These are phyloP conservation scores for Heterotilapia buettikoferi DNA, from an alignment of 2,113 vertebrate genomes.

Conservation along the genomic window DNA sequence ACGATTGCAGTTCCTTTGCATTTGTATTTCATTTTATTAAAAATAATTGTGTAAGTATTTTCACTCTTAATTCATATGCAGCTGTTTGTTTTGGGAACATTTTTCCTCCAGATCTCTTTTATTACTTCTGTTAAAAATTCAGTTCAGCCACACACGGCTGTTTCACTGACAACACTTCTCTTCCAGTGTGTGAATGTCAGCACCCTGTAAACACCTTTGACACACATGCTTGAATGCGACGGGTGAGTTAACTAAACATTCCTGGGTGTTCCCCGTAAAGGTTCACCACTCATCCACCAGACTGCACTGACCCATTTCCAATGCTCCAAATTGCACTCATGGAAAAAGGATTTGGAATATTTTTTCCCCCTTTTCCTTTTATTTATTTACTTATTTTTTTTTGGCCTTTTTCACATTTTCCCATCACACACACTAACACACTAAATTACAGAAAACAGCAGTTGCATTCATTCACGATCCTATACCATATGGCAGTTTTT, in stretches of 20 bases:
- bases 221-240: conserved; percentile 69
- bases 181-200: conserved; percentile 63
- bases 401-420: not conserved
- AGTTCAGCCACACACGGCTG: not conserved
- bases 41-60: not conserved
- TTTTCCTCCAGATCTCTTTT: not conserved
- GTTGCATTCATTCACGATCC: not conserved
- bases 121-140: not conserved
- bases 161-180: conserved; percentile 29
- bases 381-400: not conserved
- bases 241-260: conserved; percentile 70
- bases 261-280: conserved; percentile 67
- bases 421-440: not conserved
- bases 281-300: conserved; percentile 47
- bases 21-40: not conserved
- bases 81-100: not conserved
- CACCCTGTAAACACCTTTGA: conserved; percentile 74
- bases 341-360: not conserved
- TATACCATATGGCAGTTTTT: not conserved
- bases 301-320: conserved; percentile 49
- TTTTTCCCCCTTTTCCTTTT: not conserved
- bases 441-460: not conserved
- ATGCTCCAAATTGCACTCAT: conserved; percentile 5
- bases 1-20: not conserved
- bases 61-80: not conserved